Evolutionary conservation across 1,140 invertebrate species (phyloP).

Genomic region (Anastrepha ludens): DNA sequence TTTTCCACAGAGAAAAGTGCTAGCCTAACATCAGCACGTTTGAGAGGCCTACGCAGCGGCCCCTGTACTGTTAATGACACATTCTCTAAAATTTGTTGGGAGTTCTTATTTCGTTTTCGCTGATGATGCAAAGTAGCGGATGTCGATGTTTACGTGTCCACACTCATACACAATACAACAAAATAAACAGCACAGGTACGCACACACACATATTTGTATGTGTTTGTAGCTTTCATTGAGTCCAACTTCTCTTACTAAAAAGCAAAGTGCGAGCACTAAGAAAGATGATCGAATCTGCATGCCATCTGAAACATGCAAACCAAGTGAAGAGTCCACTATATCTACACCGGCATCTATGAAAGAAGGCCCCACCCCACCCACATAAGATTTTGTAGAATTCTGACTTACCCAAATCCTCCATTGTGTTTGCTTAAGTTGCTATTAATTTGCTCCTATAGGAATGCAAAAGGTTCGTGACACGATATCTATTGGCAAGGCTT

Average conservation of each 20-base stretch:
- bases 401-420: constrained; percentile 33
- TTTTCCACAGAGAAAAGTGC: too few relatives aligned
- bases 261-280: too few relatives aligned
- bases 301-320: too few relatives aligned
- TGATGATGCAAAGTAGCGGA: constrained; percentile 37
- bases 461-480: neutral
- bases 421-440: neutral
- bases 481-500: constrained; percentile 6
- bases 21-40: too few relatives aligned
- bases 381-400: neutral
- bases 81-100: constrained; percentile 11
- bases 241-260: too few relatives aligned
- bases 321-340: neutral
- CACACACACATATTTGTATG: too few relatives aligned
- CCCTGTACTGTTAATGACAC: constrained; percentile 9
- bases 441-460: neutral
- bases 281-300: too few relatives aligned
- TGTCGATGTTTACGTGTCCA: constrained; percentile 32
- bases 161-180: neutral
- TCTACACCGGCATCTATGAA: neutral
- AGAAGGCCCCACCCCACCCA: neutral
- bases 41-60: neutral
- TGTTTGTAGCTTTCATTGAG: too few relatives aligned
- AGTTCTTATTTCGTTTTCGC: constrained; percentile 17
- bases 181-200: neutral